Base-by-base conservation (phyloP, 2,888 invertebrate genomes). In the Mythimna pallens region DNA sequence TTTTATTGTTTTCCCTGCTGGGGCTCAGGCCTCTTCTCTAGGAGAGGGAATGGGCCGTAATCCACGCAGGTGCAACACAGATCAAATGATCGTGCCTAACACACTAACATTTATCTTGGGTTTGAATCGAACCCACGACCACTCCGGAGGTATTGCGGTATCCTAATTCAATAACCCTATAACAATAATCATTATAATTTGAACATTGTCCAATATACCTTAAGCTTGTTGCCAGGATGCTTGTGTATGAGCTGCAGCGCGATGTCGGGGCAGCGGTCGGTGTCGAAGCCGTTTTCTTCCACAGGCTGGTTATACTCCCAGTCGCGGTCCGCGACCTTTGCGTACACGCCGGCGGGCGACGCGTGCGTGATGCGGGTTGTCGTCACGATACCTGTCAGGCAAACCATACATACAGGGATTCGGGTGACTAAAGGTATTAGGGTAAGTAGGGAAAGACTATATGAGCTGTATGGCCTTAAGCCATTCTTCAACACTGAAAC, bases 361-460 rank as follows among this genome's bases (percentile, higher is more conserved):
- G 98, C 98, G 91, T 98, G 98, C 0, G 98, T 98, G 0, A 98
- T 96, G 66, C 98, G 96, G 0, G 98, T 97, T 0, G 97, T 98
- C 0, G 98, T 98, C 10, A 98, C 98, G 8, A 97, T 89, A 9
- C 97, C 97, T 76, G 95, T 83, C 17, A 9, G 10, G 14, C 8
- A 30, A 10, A n/a, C 8, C 50, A 52, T 52, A n/a, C 50, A 50
- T 50, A 17, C 43, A 10, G 34, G 34, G 6, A 36, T 36, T 36
- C 34, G n/a, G n/a, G n/a, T n/a, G n/a, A n/a, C n/a, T n/a, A n/a
- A n/a, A n/a, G n/a, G n/a, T n/a, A n/a, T n/a, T n/a, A n/a, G n/a
- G n/a, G n/a, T n/a, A n/a, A n/a, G n/a, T n/a, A n/a, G n/a, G n/a
- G n/a, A n/a, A n/a, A n/a, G n/a, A n/a, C n/a, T n/a, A n/a, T n/a